Conservation (phyloP, 2,888 invertebrate species). For the Euzophera pinguis region DNA sequence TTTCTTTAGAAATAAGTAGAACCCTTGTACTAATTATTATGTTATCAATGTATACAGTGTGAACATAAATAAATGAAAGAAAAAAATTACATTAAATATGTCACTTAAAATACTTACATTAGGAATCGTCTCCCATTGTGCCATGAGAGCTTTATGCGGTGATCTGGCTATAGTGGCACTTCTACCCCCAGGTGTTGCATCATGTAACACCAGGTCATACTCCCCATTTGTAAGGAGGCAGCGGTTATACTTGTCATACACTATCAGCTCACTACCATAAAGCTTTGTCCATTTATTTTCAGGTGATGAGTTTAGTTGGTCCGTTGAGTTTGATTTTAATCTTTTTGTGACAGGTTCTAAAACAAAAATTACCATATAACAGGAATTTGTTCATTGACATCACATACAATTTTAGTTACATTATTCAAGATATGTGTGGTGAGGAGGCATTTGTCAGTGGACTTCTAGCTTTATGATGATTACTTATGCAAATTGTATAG, state of each 20-base stretch:
- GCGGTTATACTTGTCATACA: conserved; percentile 93
- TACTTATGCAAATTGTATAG: no score
- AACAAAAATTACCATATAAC: no score
- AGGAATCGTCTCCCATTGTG: conserved; percentile 81
- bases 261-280: conserved; percentile 89
- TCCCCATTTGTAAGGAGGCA: conserved; percentile 93
- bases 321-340: conserved; percentile 80
- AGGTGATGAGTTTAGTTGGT: conserved; percentile 41
- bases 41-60: no score
- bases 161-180: conserved; percentile 65
- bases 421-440: no score
- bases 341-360: conserved; percentile 85
- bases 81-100: background rate
- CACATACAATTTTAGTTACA: no score
- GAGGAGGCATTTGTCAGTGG: no score
- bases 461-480: no score
- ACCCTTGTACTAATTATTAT: no score
- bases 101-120: conserved; percentile 56
- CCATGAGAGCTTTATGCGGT: conserved; percentile 73
- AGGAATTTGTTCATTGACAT: background rate
- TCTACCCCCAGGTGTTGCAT: conserved; percentile 84
- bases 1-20: no score
- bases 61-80: background rate
- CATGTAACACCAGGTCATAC: conserved; percentile 92
- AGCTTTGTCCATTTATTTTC: conserved; percentile 78